Evolutionary conservation across 2,888 invertebrate genomes (phyloP).

Genomic region (Gasteruption jaculator): DNA sequence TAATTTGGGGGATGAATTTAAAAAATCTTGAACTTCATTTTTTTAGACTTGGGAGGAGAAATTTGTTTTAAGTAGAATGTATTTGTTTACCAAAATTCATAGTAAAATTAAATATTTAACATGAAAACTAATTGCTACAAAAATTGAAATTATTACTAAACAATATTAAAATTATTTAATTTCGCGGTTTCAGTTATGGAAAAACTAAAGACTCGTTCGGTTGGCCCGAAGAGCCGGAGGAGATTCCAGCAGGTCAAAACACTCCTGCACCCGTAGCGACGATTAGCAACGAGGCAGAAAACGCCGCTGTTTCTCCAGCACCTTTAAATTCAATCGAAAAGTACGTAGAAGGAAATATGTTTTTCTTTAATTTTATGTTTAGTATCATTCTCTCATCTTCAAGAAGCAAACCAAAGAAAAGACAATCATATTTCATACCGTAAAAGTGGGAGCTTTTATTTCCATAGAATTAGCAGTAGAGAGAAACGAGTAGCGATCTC

Average conservation of each 20-base stretch:
- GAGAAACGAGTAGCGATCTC: too few species aligned
- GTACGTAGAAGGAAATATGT: conserved; percentile 35
- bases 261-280: conserved; percentile 41
- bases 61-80: too few species aligned
- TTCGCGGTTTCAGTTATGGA: conserved; percentile 64
- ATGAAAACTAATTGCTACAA: too few species aligned
- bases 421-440: conserved; percentile 20
- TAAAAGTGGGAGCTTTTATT: background rate
- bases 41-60: too few species aligned
- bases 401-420: conserved; percentile 17
- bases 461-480: background rate
- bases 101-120: too few species aligned
- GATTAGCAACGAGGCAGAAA: conserved; percentile 49
- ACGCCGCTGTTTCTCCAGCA: conserved; percentile 44
- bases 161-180: conserved; percentile 3
- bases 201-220: conserved; percentile 94
- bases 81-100: too few species aligned
- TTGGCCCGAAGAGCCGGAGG: conserved; percentile 95
- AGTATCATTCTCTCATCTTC: conserved; percentile 1
- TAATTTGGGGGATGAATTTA: too few species aligned
- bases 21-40: too few species aligned
- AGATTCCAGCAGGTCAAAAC: conserved; percentile 53
- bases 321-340: conserved; percentile 61
- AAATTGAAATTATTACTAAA: too few species aligned
- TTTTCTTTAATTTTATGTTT: conserved; percentile 1